Conservation (phyloP, 35 echinoderm and acorn worm genomes). For the Ptychodera flava region DNA sequence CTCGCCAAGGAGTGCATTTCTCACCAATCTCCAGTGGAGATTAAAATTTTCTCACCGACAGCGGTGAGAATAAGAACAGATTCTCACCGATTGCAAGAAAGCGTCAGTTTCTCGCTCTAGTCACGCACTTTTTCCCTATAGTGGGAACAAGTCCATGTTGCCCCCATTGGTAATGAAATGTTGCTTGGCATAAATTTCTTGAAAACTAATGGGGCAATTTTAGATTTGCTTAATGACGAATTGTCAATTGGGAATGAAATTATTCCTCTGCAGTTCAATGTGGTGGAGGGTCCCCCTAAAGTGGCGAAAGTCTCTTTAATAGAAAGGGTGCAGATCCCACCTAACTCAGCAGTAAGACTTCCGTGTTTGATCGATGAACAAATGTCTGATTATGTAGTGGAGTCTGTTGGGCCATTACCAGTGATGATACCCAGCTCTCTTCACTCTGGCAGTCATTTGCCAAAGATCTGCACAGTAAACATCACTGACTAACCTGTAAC, state of each 20-base stretch:
- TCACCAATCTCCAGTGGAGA: too few species aligned
- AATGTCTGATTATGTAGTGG: conserved; percentile 24
- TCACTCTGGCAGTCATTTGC: not conserved
- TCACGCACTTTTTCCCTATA: too few species aligned
- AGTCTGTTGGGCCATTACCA: not conserved
- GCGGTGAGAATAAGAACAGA: too few species aligned
- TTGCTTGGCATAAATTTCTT: conserved; percentile 40
- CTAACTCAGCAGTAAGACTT: conserved; percentile 18
- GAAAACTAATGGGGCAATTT: not conserved
- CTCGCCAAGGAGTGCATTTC: too few species aligned
- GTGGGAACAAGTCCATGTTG: conserved; percentile 24
- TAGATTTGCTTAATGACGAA: conserved; percentile 6
- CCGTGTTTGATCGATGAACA: conserved; percentile 9
- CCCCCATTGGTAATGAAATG: conserved; percentile 49
- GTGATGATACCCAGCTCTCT: conserved; percentile 10
- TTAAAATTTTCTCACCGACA: too few species aligned
- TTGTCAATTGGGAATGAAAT: conserved; percentile 14
- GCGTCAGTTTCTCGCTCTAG: too few species aligned
- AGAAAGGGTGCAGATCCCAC: conserved; percentile 15
- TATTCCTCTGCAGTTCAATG: conserved; percentile 10
- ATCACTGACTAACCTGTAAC: conserved; percentile 5
- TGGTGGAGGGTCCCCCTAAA: not conserved
- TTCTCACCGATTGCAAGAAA: too few species aligned
- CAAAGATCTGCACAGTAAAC: conserved; percentile 17
- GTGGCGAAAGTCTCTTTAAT: conserved; percentile 6